Conservation (phyloP, 2,888 invertebrate species). For the Ctena decussata region DNA sequence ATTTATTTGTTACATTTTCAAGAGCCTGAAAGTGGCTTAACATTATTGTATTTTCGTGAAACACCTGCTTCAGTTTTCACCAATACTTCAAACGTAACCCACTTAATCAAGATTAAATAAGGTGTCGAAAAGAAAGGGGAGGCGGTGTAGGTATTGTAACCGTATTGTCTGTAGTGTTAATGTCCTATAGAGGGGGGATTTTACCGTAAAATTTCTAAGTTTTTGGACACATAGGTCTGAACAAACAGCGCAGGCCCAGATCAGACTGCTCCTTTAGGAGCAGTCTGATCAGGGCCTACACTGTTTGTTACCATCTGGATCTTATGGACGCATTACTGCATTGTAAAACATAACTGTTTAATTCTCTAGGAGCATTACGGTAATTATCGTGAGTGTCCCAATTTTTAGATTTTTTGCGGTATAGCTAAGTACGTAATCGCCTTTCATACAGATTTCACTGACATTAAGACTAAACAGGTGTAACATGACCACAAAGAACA, state of each 20-base stretch:
- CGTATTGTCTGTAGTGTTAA: not conserved
- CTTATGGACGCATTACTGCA: too few species aligned
- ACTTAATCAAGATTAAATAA: not conserved
- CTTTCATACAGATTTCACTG: constrained; percentile 37
- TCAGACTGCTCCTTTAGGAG: too few species aligned
- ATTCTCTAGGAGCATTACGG: too few species aligned
- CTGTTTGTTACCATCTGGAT: too few species aligned
- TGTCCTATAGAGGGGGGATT: not conserved
- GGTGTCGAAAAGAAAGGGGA: not conserved
- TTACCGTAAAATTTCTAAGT: too few species aligned
- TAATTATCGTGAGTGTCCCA: too few species aligned
- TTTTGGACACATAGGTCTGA: too few species aligned
- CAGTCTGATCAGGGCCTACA: too few species aligned
- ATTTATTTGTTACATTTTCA: not conserved
- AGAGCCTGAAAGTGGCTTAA: not conserved
- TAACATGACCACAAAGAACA: not conserved
- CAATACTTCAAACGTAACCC: not conserved
- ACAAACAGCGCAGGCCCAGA: too few species aligned
- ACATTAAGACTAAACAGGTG: constrained; percentile 13
- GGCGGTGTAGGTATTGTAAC: not conserved
- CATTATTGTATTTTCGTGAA: not conserved
- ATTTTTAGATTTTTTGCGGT: not conserved
- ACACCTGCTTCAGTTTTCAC: not conserved
- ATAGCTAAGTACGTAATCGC: not conserved
- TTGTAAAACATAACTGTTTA: too few species aligned